Evolutionary conservation across 2,888 invertebrate species (phyloP), one percentile per base, ranked within the genome.

Genomic region (Sinopyrophorus schimmeli): DNA sequence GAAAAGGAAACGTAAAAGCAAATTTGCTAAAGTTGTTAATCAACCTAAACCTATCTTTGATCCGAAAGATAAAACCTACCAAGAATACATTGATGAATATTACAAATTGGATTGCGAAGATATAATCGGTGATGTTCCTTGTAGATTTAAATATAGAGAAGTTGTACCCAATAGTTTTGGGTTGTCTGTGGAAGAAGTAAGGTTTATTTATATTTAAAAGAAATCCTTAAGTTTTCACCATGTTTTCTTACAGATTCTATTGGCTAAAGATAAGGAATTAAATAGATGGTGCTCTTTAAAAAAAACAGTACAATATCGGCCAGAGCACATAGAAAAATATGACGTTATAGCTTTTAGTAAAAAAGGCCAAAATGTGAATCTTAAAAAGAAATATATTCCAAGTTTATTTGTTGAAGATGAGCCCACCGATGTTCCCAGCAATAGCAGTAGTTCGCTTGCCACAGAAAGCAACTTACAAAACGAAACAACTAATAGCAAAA

Each of bases 31-130:
- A 66, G 80, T 87, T 14, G 72, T 94, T 2, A 76, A 82, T 9
- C 76, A 80, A 20, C 81, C 87, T 39, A 95, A 95, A 67, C 96
- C 96, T 0, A 78, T 82, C 39, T 96, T 89, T 73, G 82, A 96
- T 71, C 92, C 95, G 0, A 77, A 83, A 47, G 81, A 87, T 52
- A 78, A 78, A 64, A 86, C 86, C 0, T 95, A 92, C 71, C 82
- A 86, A 18, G 80, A 94, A 61, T 95, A 95, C 67, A 83, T 95
- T 68, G 92, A 97, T 63, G 95, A 97, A 71, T 97, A 96, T 71
- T 97, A 97, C 68, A 84, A 88, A 63, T 77, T 97, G 68, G 93
- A 97, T 72, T 98, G 90, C 70, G 98, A 98, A 68, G 98, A 99
- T 72, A 82, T 97, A 37, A 87, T 98, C 34, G 96, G 86, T 0